Base-by-base conservation (phyloP, 2,797 vertebrate genomes). In the Silurus aristotelis region DNA sequence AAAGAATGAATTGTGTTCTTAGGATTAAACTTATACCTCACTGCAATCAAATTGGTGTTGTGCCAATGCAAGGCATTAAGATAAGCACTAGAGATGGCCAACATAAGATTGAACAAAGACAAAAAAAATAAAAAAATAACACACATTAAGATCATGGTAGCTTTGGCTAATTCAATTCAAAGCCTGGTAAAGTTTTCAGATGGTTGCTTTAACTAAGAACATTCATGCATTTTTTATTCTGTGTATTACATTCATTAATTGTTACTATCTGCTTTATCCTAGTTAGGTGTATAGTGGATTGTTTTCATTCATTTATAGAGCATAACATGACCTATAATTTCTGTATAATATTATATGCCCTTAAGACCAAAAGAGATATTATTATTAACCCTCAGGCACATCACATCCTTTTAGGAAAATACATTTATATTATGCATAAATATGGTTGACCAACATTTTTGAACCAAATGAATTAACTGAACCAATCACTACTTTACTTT, bases 61-160 rank as follows among this genome's bases (percentile, higher is more conserved):
- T 84, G 73, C 56, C 52, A 68, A 78, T 20, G 12, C 31, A 70
- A 67, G 4, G 46, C 25, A 22, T 56, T 82, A 70, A 38, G 52
- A 67, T 70, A 55, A 83, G 66, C 61, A 83, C 13, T 38, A 55
- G 43, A 55, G 46, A 60, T 10, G n/a, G 1, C 58, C 52, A 46
- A 46, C 38, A 38, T 79, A 15, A 63, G 27, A 80, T 52, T 60
- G 22, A 43, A 78, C 75, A 78, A 78, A 78, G 56, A 80, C 66
- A 80, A 55, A 31, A 72, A 15, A 38, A 38, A 55, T 31, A 64
- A 61, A 77, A 17, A 31, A 70, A 73, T 73, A 81, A 15, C 79
- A 68, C 19, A 52, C 60, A 61, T 84, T 70, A 77, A 67, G 43
- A 61, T 13, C 20, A 55, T 60, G 22, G 22, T 3, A 20, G 75